Base-by-base conservation (phyloP, 1,140 invertebrate species). In the Drosophila pruinosa region DNA sequence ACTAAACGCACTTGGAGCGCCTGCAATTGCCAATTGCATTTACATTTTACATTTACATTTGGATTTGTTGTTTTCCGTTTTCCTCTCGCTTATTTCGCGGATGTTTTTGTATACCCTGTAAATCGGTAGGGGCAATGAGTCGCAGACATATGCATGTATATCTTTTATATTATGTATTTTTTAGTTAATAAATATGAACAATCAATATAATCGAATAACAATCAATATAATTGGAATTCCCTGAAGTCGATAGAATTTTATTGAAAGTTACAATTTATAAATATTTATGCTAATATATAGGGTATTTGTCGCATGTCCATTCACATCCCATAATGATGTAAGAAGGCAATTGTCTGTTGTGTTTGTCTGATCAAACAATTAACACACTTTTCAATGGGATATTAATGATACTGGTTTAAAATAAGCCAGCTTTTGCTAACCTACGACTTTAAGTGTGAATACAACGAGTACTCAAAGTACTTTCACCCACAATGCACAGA, bases 361-460 rank as follows among this genome's bases (percentile, higher is more conserved):
- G 14, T 62, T 34, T 31, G 17, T n/a, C 28, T 5, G 12, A 4
- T 47, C 31, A 43, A 67, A 57, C 62, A 72, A 81, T 81, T 82
- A 82, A 81, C 78, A 82, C 78, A 81, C 52, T 73, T 82, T 57
- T 31, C 62, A 83, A 82, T 75, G 75, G 38, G 43, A 65, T 83
- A 82, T 83, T 82, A 82, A 82, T 82, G 71, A 75, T 71, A 78
- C 38, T 28, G 56, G 28, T 50, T 24, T 26, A 41, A 63, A 47
- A 10, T 63, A 68, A 72, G 57, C 21, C 21, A 15, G 67, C 72
- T 65, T 65, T 65, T 53, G 74, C 26, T n/a, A 36, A 17, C n/a
- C 15, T 14, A 24, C 24, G 17, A 26, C 12, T 45, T 5, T 24
- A 10, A 3, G 36, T 41, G 12, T 26, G 21, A 38, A 4, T 50